phyloP scores from a whole-genome alignment of 2,113 vertebrate species.

The Sinocyclocheilus grahami region DNA sequence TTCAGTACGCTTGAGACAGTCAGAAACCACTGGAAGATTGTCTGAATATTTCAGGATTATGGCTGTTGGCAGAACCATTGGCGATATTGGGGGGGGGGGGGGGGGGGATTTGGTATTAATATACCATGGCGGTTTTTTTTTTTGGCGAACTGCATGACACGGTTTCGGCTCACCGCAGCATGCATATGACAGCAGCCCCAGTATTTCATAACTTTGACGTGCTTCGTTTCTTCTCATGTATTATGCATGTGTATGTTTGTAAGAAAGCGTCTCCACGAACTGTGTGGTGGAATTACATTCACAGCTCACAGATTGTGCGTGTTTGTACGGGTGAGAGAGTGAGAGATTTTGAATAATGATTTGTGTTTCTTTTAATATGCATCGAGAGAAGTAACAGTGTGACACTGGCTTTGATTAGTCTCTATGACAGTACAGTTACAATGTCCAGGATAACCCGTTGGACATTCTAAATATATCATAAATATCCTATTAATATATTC shows the following conservation, averaged over 20 bases:
- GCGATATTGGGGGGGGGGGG: too few relatives aligned
- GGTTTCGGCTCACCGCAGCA: slow-evolving; percentile 16
- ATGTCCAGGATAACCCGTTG: not conserved
- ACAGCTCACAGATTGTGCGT: not conserved
- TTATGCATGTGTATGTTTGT: not conserved
- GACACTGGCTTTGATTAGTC: not conserved
- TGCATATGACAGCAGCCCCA: not conserved
- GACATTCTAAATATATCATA: not conserved
- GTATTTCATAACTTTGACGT: slow-evolving; percentile 29
- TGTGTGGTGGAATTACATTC: slow-evolving; percentile 1
- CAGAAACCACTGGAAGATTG: too few relatives aligned
- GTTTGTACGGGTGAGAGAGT: not conserved
- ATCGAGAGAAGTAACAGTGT: not conserved
- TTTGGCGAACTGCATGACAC: slow-evolving; percentile 27
- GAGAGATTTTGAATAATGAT: not conserved
- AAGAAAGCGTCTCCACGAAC: not conserved
- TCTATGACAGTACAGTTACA: not conserved
- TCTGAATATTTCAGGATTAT: too few relatives aligned
- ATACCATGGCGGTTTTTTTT: slow-evolving; percentile 36
- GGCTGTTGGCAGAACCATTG: not conserved
- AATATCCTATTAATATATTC: not conserved
- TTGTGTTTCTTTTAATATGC: not conserved
- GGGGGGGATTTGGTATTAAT: slow-evolving; percentile 47
- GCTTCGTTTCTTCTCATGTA: not conserved
- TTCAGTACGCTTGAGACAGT: too few relatives aligned